These are phyloP conservation scores for Saimiri boliviensis DNA, from an alignment of 2,113 vertebrate species.

Conservation along the genomic window DNA sequence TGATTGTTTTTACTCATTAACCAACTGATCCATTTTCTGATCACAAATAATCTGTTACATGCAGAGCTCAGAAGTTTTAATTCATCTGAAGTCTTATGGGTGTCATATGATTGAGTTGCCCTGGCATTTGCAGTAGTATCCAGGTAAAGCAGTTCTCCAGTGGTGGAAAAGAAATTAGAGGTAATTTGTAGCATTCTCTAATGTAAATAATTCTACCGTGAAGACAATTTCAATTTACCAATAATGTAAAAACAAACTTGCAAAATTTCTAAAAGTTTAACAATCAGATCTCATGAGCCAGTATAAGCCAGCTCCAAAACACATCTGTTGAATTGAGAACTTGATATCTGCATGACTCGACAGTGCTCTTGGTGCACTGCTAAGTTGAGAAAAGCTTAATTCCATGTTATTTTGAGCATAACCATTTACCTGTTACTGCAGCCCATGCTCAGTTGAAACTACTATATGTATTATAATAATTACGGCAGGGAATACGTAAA, in stretches of 20 bases:
- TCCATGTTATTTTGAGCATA: neutral
- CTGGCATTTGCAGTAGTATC: neutral
- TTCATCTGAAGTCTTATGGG: slow-evolving; percentile 42
- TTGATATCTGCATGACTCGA: neutral
- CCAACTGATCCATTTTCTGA: slow-evolving; percentile 39
- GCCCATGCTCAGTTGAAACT: neutral
- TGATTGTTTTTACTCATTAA: slow-evolving; percentile 71
- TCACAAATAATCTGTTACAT: slow-evolving; percentile 66
- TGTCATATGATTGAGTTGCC: neutral
- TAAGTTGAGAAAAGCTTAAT: neutral
- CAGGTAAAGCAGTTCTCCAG: neutral
- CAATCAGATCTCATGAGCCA: neutral
- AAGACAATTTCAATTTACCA: neutral
- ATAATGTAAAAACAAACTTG: neutral
- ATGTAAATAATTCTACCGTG: neutral
- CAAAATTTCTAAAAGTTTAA: neutral
- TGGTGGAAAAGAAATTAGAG: neutral
- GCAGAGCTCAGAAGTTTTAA: slow-evolving; percentile 58
- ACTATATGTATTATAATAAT: neutral
- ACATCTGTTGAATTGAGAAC: neutral
- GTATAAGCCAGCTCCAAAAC: neutral
- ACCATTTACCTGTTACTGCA: neutral
- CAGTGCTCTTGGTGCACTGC: neutral
- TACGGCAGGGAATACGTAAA: neutral
- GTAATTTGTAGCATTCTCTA: neutral